Base-by-base conservation (phyloP, 2,797 vertebrate species). In the Etheostoma nigrum region DNA sequence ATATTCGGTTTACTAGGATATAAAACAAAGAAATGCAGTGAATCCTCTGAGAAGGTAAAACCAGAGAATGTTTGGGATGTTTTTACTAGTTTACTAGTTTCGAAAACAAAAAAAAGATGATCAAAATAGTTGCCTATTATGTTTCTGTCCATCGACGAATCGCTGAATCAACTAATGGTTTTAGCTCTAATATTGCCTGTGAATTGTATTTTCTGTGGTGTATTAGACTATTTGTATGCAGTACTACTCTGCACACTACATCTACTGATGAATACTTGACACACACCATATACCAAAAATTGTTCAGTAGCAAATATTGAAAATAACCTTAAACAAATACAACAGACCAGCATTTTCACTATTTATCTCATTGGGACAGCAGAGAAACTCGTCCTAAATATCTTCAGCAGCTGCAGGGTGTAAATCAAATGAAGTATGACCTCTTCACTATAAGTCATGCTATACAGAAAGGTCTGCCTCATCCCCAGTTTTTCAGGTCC, bases 351-450 rank as follows among this genome's bases (percentile, higher is more conserved):
- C 33, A 27, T 2, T 44, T 55, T 68, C 0, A 54, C 14, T 75
- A 25, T 82, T 76, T 57, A 53, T 75, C 67, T 79, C 64, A 21
- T 15, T 8, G 21, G 18, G 18, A 78, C 66, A 59, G 47, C 51
- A 60, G 53, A 81, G 21, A 79, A 80, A 45, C 52, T 25, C 33
- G 67, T 71, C 18, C 57, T 72, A 30, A 73, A 85, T 83, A 70
- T 81, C 67, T 84, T 70, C 52, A 71, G 72, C 91, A 92, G 86
- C 79, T 90, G 86, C 59, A 62, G 47, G 25, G 75, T 77, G 53
- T 92, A 83, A 91, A 89, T 90, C 89, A 89, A 76, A 64, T 57
- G 30, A 79, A 27, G 77, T 33, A 44, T 61, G 76, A 75, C 70
- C 25, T 49, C 66, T 52, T 69, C 69, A 19, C 75, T 55, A 7